Evolutionary conservation across 2,888 invertebrate species (phyloP), one percentile per base, ranked within the genome.

Genomic region (Drosophila paranaensis): DNA sequence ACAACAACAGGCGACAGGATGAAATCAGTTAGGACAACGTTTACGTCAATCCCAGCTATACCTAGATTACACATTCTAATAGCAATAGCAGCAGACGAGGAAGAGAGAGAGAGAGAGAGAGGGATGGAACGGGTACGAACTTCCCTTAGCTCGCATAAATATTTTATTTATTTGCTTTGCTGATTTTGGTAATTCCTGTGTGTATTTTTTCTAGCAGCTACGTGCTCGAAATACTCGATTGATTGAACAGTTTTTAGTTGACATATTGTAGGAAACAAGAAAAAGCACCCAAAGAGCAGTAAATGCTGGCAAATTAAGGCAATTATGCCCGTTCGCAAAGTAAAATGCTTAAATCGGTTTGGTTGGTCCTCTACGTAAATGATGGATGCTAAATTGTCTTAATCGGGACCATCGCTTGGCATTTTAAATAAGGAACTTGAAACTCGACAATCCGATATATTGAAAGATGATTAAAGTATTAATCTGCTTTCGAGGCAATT

Each of bases 131-230:
- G 37, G 10, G 45, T 16, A 10, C 6, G 3, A 79, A 48, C 60
- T n/a, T 74, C 46, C 50, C 48, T 50, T 46, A 25, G 25, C 67
- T 64, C 60, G 37, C 58, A 88, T 86, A 90, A 74, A 90, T 90
- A 90, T 88, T 86, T 88, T 74, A 86, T 90, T 86, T 84, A 84
- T 85, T 85, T 90, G 71, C 74, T 83, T 81, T 86, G 66, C 84
- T 88, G 84, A 85, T 85, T 85, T 88, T 54, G 40, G 72, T 62
- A 63, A 81, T 77, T 77, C 50, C 60, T 45, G 30, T 43, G 61
- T 53, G 40, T 66, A 40, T 65, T 46, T 75, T 39, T 50, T 56
- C 42, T 63, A 30, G 42, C 45, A 60, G 64, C 45, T 79, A 89
- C 84, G 84, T 84, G 84, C 77, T 3, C 53, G 61, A 88, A 90